A percentile compares a stretch with the other conserved stretches of the same genome.
Evolutionary conservation across 53 echinoderm and acorn worm genomes (phyloP).

Genomic region (Holothuria leucospilota): DNA sequence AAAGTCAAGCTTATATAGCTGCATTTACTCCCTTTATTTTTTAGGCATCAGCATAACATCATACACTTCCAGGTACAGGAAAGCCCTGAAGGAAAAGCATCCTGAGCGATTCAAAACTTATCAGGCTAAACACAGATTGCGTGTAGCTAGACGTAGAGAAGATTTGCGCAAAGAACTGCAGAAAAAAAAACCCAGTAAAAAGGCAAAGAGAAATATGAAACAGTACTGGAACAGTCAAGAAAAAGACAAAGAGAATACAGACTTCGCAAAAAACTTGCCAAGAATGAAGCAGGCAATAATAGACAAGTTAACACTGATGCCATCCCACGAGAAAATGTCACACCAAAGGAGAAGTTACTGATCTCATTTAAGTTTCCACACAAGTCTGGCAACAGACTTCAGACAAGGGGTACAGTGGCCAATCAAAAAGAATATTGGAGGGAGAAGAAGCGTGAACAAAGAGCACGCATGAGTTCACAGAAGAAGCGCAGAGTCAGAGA

Average conservation of each 20-base stretch:
- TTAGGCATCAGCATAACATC: slow-evolving; percentile 21
- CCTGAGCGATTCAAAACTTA: neutral
- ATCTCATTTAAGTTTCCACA: slow-evolving; percentile 10
- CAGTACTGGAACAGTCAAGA: slow-evolving; percentile 3
- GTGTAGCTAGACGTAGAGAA: slow-evolving; percentile 11
- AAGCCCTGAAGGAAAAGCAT: neutral
- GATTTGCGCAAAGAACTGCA: slow-evolving; percentile 12
- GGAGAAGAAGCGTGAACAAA: slow-evolving; percentile 27
- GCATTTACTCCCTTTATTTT: neutral
- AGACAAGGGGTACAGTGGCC: neutral
- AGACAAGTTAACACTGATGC: neutral
- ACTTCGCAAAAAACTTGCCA: neutral
- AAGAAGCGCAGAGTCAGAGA: slow-evolving; percentile 27
- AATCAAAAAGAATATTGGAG: slow-evolving; percentile 14
- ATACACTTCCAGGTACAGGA: slow-evolving; percentile 1
- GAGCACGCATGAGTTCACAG: slow-evolving; percentile 21
- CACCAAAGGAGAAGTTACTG: neutral
- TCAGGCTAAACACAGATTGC: neutral
- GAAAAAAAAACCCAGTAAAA: neutral
- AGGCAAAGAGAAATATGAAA: slow-evolving; percentile 20
- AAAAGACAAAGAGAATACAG: slow-evolving; percentile 36
- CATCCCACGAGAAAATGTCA: neutral
- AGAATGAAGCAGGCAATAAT: slow-evolving; percentile 2
- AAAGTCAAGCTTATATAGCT: neutral
- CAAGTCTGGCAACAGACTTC: neutral